Evolutionary conservation across 1,140 invertebrate species (phyloP), one percentile per base, ranked within the genome.

Genomic region (Campoletis sonorensis): DNA sequence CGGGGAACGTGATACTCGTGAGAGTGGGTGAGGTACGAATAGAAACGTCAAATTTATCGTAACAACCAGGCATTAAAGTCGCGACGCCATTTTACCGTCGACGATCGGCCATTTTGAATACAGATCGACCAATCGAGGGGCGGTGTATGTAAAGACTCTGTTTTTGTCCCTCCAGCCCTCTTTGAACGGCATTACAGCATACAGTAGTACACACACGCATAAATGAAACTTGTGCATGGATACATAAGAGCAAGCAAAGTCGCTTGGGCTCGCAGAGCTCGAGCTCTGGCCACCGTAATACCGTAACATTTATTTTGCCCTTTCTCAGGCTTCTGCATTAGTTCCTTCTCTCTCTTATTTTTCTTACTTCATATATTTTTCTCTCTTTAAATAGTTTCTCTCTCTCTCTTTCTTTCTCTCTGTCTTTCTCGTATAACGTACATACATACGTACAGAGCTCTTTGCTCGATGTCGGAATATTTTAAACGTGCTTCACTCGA

Each of bases 271-370:
- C 84, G 67, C 75, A 30, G 27, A 33, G 70, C 79, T 64, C 64
- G 80, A 79, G 70, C 83, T 85, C 87, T 89, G 89, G 89, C 87
- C 88, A 87, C 88, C 86, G 87, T 86, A 87, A 90, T 88, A 87
- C 87, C 87, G 84, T 88, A 90, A 90, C 89, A 90, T 90, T 91
- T 91, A 91, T 91, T 90, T 88, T 89, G 87, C 89, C 90, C 90
- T 90, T 90, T 91, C 89, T 88, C 88, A 88, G 88, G 88, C 89
- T 70, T 70, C 67, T 61, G 76, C 61, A 64, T 67, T 26, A 78
- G 76, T 58, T 67, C 58, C 58, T 5, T 45, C 37, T 72, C 37
- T 72, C 40, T 23, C 33, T n/a, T 64, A 4, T 27, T 64, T 26
- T 23, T 64, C 61, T 26, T 23, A 27, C 23, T 26, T 2, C 15